Evolutionary conservation across 1,140 invertebrate species (phyloP).

Genomic region (Oedothorax gibbosus): DNA sequence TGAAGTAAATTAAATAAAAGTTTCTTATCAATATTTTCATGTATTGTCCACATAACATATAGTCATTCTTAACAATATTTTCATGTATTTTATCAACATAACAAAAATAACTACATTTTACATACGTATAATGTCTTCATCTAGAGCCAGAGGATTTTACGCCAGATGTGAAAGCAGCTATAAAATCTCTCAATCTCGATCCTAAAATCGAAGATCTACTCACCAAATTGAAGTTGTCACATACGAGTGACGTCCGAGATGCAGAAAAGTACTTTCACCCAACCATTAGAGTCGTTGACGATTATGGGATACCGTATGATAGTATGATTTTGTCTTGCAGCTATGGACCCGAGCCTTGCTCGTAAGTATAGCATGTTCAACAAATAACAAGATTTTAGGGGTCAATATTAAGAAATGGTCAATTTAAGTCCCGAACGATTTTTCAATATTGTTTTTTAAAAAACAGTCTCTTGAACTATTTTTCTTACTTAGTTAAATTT

Average conservation of each 20-base stretch:
- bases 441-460: too few relatives aligned
- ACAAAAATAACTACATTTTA: too few relatives aligned
- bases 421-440: too few relatives aligned
- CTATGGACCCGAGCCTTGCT: conserved; percentile 21
- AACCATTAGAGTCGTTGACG: neutral
- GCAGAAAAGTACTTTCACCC: conserved; percentile 35
- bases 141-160: neutral
- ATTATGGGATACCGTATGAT: conserved; percentile 34
- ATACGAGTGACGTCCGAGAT: conserved; percentile 21
- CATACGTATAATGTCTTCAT: too few relatives aligned
- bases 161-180: neutral
- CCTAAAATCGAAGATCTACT: neutral
- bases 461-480: too few relatives aligned
- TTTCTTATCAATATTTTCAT: too few relatives aligned
- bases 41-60: too few relatives aligned
- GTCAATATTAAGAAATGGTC: too few relatives aligned
- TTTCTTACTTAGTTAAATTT: too few relatives aligned
- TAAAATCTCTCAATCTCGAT: neutral
- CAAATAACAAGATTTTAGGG: neutral
- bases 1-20: too few relatives aligned
- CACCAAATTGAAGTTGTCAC: conserved; percentile 16
- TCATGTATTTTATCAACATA: too few relatives aligned
- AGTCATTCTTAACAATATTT: too few relatives aligned
- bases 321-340: conserved; percentile 47
- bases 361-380: conserved; percentile 7